These are phyloP conservation scores for Drosophila kurseongensis DNA, from an alignment of 1,140 invertebrate genomes.

Conservation along the genomic window DNA sequence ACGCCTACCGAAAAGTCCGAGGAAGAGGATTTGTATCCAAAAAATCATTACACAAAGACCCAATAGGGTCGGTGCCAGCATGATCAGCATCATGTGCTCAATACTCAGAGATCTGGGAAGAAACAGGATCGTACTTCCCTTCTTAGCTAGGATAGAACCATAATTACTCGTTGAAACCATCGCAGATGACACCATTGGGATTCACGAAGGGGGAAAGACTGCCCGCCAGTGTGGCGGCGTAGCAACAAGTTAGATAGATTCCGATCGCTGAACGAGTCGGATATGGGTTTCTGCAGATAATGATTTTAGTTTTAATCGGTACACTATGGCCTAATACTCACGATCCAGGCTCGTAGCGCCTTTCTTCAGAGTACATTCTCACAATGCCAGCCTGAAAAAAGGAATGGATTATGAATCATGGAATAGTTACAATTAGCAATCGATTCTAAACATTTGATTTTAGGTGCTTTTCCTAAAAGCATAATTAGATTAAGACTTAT, in stretches of 20 bases:
- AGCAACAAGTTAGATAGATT: conserved; percentile 50
- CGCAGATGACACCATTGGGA: conserved; percentile 25
- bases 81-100: background rate
- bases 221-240: conserved; percentile 26
- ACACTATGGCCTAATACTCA: conserved; percentile 20
- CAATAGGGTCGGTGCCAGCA: conserved; percentile 7
- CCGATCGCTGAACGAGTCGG: conserved; percentile 48
- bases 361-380: conserved; percentile 23
- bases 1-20: conserved; percentile 27
- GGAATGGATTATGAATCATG: too few relatives aligned
- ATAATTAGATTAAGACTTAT: too few relatives aligned
- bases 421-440: too few relatives aligned
- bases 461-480: too few relatives aligned
- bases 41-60: conserved; percentile 5
- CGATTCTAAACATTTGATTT: too few relatives aligned
- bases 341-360: conserved; percentile 49
- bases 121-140: background rate
- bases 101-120: background rate
- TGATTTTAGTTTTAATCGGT: too few relatives aligned
- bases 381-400: conserved; percentile 39
- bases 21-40: conserved; percentile 51
- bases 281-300: conserved; percentile 23
- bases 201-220: conserved; percentile 48
- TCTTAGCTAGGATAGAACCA: background rate
- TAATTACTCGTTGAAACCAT: conserved; percentile 10